Evolutionary conservation across 2,113 vertebrate species (phyloP), one percentile per base, ranked within the genome.

Genomic region (Halcyon senegalensis): DNA sequence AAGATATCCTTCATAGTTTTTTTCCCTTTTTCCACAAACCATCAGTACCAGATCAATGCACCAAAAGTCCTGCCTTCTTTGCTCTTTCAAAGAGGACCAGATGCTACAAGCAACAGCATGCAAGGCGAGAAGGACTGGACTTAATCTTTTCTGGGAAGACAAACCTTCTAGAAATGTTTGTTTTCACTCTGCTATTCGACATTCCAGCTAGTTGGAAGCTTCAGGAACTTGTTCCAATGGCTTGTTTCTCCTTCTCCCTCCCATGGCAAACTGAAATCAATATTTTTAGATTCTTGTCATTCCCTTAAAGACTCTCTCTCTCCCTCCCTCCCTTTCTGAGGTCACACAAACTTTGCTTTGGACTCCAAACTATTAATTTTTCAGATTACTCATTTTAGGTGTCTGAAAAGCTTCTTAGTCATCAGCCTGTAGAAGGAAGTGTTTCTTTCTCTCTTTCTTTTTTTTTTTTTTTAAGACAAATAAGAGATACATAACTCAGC

Each of bases 201-300:
- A 95, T 96, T 96, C 89, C 95, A 89, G 67, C 70, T 91, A 91
- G 82, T 53, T 37, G 51, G 93, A 95, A 94, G 80, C 89, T 94
- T 91, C 91, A 77, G 56, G 59, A 96, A 87, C 78, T 93, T 89
- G 87, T 94, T 96, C 93, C 81, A 91, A 58, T 87, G 67, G 33
- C 77, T 95, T 94, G 94, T 96, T 96, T 96, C 95, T 94, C n/a
- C 92, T 94, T 69, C 70, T 96, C 90, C 91, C 96, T 95, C 95
- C 95, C 89, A 94, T 94, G 74, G 82, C 62, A 96, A 96, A 96
- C 15, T 92, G 87, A 96, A 87, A 96, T 97, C 94, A 92, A 87
- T 96, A 96, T 96, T 96, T 95, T 95, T 89, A 90, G 95, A 96
- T 96, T 96, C 96, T 84, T 97, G 62, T 94, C 91, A 96, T 96